These are phyloP conservation scores for Argyra leucocephala DNA, from an alignment of 2,888 invertebrate genomes.

Conservation along the genomic window DNA sequence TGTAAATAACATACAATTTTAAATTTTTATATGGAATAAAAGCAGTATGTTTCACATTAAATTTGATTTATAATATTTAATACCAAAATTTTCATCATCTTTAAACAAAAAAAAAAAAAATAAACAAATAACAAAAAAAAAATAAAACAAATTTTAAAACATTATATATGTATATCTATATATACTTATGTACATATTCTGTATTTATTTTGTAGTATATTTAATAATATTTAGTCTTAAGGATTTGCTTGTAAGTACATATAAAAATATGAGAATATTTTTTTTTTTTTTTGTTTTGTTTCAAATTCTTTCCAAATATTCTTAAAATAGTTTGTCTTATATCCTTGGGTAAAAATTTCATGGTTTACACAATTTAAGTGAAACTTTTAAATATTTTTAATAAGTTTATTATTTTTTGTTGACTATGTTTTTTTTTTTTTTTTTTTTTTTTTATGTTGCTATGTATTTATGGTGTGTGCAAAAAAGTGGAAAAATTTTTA, in stretches of 20 bases:
- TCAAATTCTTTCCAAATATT: neutral
- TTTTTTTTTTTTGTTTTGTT: too few relatives aligned
- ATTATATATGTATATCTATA: neutral
- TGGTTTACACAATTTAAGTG: neutral
- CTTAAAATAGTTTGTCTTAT: neutral
- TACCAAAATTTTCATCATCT: neutral
- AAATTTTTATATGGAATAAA: neutral
- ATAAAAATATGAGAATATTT: too few relatives aligned
- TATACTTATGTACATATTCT: neutral
- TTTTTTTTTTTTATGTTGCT: too few relatives aligned
- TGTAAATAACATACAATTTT: too few relatives aligned
- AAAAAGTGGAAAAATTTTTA: too few relatives aligned
- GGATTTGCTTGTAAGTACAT: too few relatives aligned
- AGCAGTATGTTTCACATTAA: neutral
- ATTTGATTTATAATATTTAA: constrained; percentile 1
- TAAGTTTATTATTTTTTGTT: too few relatives aligned
- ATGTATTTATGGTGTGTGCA: too few relatives aligned
- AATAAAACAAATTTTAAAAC: neutral
- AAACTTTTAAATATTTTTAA: neutral
- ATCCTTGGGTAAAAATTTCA: neutral
- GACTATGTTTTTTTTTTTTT: too few relatives aligned
- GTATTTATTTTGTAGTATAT: too few relatives aligned
- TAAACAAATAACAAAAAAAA: too few relatives aligned
- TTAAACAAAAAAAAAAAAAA: neutral
- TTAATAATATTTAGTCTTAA: neutral